phyloP scores from a whole-genome alignment of 2,888 invertebrate genomes.

The Hypomecis atomaria region DNA sequence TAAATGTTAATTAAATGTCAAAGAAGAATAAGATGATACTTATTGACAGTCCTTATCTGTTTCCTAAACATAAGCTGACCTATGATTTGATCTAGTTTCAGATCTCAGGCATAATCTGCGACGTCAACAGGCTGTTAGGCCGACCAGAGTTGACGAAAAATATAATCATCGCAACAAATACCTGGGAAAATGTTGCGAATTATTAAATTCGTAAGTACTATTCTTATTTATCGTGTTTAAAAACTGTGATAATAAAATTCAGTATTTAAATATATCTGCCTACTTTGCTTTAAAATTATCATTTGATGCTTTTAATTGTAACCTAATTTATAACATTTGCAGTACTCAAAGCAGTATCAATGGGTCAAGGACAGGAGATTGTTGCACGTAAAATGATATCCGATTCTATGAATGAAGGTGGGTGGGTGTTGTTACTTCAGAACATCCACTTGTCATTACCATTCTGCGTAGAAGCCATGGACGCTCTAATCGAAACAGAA shows the following conservation, averaged over 20 bases:
- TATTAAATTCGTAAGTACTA: conserved; percentile 61
- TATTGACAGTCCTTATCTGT: conserved; percentile 65
- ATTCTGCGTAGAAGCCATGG: conserved; percentile 96
- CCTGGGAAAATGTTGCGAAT: conserved; percentile 51
- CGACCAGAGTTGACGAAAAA: conserved; percentile 31
- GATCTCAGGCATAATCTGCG: conserved; percentile 68
- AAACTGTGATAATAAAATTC: conserved; percentile 29
- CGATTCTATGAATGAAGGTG: conserved; percentile 91
- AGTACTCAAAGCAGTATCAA: conserved; percentile 94
- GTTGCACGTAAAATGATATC: conserved; percentile 93
- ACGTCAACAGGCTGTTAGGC: conserved; percentile 59
- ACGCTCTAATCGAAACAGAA: conserved; percentile 93
- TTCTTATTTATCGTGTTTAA: conserved; percentile 30
- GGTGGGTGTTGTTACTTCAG: conserved; percentile 97
- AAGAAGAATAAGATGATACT: conserved; percentile 66
- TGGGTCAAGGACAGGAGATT: conserved; percentile 98
- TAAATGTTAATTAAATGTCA: conserved; percentile 80
- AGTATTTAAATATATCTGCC: conserved; percentile 11
- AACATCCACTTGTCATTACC: conserved; percentile 98
- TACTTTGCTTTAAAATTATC: neutral
- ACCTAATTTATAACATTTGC: conserved; percentile 14
- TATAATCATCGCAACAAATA: conserved; percentile 43
- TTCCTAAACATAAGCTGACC: conserved; percentile 49
- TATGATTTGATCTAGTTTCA: conserved; percentile 69
- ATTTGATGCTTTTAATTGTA: neutral